Percentiles rank a stretch among this genome's conserved stretches.
phyloP scores from a whole-genome alignment of 2,888 invertebrate species.

The Apodemia zela region DNA sequence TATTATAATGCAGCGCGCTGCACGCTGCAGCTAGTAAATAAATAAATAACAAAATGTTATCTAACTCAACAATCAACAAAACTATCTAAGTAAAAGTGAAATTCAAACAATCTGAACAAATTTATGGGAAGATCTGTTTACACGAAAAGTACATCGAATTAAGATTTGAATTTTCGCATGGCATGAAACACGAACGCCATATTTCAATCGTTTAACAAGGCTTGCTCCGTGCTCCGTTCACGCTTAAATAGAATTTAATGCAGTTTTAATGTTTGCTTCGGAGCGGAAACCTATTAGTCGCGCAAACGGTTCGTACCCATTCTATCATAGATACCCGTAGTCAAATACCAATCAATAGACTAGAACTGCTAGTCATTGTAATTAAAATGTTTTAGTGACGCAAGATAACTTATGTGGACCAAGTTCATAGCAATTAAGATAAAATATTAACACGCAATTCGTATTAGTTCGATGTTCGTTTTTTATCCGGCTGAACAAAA shows the following conservation, averaged over 20 bases:
- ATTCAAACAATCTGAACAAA: background rate
- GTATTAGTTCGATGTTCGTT: no score
- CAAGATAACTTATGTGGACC: conserved; percentile 12
- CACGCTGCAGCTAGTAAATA: no score
- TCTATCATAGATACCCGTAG: conserved; percentile 5
- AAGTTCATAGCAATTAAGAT: conserved; percentile 12
- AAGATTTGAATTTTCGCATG: conserved; percentile 43
- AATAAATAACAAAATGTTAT: background rate
- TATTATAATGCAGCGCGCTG: no score
- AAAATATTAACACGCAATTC: background rate
- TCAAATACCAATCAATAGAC: conserved; percentile 4
- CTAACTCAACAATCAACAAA: background rate
- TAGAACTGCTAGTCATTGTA: conserved; percentile 17
- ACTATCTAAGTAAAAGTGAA: background rate
- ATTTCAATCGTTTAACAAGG: conserved; percentile 54
- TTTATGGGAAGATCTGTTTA: conserved; percentile 6
- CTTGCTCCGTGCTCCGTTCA: conserved; percentile 53
- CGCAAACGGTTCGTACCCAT: conserved; percentile 42
- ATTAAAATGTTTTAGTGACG: conserved; percentile 13
- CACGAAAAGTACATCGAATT: conserved; percentile 25
- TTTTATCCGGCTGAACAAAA: no score
- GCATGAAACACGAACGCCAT: conserved; percentile 50
- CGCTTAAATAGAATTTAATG: conserved; percentile 70
- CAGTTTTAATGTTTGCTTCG: conserved; percentile 68
- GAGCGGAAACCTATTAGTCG: conserved; percentile 58